These are phyloP conservation scores for Plestiodon gilberti DNA, from an alignment of 2,113 vertebrate genomes.

Conservation along the genomic window DNA sequence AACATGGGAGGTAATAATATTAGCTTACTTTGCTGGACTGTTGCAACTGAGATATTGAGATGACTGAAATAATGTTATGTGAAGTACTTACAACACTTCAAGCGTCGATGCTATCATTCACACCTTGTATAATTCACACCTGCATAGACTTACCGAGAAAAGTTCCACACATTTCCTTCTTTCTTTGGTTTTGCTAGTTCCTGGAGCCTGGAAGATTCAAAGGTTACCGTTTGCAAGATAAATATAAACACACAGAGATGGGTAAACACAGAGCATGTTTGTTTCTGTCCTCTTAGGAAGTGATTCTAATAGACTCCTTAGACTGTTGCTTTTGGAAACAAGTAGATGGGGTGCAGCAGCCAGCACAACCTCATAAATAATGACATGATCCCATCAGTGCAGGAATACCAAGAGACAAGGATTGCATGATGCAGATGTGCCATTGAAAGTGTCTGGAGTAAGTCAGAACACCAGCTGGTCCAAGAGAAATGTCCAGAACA, in stretches of 20 bases:
- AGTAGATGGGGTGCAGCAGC: background rate
- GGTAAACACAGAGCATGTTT: constrained; percentile 1
- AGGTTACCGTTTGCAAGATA: background rate
- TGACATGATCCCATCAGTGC: background rate
- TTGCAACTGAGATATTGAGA: background rate
- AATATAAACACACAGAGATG: background rate
- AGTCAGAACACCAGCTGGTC: background rate
- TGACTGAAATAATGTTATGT: too few species aligned
- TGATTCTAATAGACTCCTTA: background rate
- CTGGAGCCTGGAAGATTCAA: constrained; percentile 31
- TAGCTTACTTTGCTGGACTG: background rate
- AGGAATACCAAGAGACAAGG: background rate
- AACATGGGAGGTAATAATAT: background rate
- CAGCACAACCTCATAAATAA: background rate
- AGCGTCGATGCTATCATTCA: background rate
- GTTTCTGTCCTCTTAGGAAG: background rate
- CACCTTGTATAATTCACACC: background rate
- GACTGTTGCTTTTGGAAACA: background rate
- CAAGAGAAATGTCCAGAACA: background rate
- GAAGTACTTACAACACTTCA: background rate
- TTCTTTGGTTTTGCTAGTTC: constrained; percentile 54
- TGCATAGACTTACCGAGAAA: constrained; percentile 34
- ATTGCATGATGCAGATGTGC: background rate
- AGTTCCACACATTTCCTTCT: background rate
- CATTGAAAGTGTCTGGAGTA: background rate